These are phyloP conservation scores for Cyphomyrus plagiostoma DNA, from an alignment of 2,113 vertebrate genomes.

Conservation along the genomic window DNA sequence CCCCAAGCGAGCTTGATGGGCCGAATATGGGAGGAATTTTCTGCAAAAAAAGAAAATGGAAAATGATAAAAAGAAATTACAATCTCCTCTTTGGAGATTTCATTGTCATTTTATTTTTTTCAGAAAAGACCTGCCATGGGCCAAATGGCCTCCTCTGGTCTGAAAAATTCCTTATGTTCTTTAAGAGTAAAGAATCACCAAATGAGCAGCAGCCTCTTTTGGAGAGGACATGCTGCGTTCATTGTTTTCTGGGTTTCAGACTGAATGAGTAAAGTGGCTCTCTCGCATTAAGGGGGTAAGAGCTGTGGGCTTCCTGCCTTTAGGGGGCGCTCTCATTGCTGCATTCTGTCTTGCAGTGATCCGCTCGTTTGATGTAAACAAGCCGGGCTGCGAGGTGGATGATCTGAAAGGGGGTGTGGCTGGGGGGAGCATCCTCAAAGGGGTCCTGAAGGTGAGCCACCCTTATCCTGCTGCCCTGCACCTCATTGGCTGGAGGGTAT, in stretches of 20 bases:
- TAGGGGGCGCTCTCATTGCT: background rate
- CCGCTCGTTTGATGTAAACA: constrained; percentile 96
- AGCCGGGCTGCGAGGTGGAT: constrained; percentile 96
- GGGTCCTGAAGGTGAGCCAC: constrained; percentile 84
- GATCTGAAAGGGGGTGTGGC: constrained; percentile 96
- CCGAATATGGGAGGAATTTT: too few species aligned
- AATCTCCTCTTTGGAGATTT: too few species aligned
- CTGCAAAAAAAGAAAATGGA: too few species aligned
- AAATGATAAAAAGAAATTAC: too few species aligned
- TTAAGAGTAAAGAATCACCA: too few species aligned
- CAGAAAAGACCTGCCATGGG: too few species aligned
- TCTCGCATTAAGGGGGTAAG: background rate
- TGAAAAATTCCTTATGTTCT: too few species aligned
- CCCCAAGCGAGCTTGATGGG: too few species aligned
- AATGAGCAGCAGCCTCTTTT: background rate
- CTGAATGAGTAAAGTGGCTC: background rate
- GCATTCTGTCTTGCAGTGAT: constrained; percentile 69
- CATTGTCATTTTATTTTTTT: too few species aligned
- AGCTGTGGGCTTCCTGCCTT: background rate
- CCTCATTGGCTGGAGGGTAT: background rate
- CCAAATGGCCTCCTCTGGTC: too few species aligned
- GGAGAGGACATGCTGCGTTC: background rate
- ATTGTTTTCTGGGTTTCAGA: background rate
- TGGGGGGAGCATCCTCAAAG: constrained; percentile 96
- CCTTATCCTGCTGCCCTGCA: background rate